A percentile compares a stretch with the other conserved stretches of the same genome.
phyloP scores from a whole-genome alignment of 2,888 invertebrate species.

The Ashinkailepas kermadecensis region DNA sequence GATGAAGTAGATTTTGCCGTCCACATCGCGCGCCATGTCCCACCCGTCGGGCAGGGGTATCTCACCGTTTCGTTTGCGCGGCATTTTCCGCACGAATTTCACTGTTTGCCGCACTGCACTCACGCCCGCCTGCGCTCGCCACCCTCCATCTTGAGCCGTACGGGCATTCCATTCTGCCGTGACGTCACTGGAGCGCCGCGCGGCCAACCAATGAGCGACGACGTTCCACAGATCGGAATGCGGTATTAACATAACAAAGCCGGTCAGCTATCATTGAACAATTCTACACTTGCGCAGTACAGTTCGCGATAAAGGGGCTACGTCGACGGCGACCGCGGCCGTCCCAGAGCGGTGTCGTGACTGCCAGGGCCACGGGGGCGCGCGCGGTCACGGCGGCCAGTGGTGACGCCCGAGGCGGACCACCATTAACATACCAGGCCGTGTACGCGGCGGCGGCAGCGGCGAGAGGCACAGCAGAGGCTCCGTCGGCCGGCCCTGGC shows the following conservation, averaged over 20 bases:
- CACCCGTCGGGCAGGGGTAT: slow-evolving; percentile 88
- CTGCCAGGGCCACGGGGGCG: too few relatives aligned
- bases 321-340: background rate
- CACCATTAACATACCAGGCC: background rate
- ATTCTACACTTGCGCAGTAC: slow-evolving; percentile 16
- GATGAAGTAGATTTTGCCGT: slow-evolving; percentile 96
- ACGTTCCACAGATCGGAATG: slow-evolving; percentile 21
- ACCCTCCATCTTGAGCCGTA: slow-evolving; percentile 18
- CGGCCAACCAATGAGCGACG: background rate
- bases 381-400: background rate
- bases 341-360: background rate
- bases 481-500: background rate
- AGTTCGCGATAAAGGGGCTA: slow-evolving; percentile 1
- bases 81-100: slow-evolving; percentile 30
- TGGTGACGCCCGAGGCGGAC: background rate
- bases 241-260: slow-evolving; percentile 23
- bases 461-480: background rate
- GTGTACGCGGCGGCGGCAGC: background rate
- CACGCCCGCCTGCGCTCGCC: background rate
- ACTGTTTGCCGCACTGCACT: background rate
- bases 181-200: slow-evolving; percentile 6
- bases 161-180: slow-evolving; percentile 9
- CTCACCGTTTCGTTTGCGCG: slow-evolving; percentile 35
- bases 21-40: slow-evolving; percentile 95
- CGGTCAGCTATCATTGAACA: slow-evolving; percentile 21